Evolutionary conservation across 2,888 invertebrate species (phyloP), one percentile per base, ranked within the genome.

Genomic region (Bimastos eiseni): DNA sequence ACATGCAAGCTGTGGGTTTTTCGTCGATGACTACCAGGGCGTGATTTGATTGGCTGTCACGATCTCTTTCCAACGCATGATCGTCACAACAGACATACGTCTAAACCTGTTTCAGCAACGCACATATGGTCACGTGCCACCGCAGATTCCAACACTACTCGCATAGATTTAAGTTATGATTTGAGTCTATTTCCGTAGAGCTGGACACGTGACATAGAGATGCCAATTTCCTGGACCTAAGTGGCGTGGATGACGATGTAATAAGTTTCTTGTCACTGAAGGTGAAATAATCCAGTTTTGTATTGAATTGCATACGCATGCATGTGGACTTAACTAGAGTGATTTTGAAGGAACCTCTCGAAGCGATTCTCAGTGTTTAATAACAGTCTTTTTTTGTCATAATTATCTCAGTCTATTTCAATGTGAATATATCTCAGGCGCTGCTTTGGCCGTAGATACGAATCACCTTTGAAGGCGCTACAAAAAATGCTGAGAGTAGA

Each of bases 11-110:
- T 70, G n/a, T n/a, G n/a, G n/a, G n/a, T 13, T 70, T n/a, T n/a
- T n/a, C 70, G 70, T n/a, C n/a, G 70, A 70, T 24, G 49, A 49
- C 49, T 49, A 24, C 4, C 21, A n/a, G 8, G 70, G 8, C 70
- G 70, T 70, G 70, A 70, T 70, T 70, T 70, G 70, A 70, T 70
- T 70, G 70, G 70, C n/a, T 70, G n/a, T n/a, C 70, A 70, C 70
- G 70, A 70, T n/a, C n/a, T n/a, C 70, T 70, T 70, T 70, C 30
- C 70, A 70, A n/a, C 70, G 30, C 17, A 30, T n/a, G n/a, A 30
- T n/a, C n/a, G 70, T 70, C 70, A 70, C 30, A 30, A 70, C 70
- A 70, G n/a, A 8, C 70, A 11, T 70, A 3, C n/a, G 70, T n/a
- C 70, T 30, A 30, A 70, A 70, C 70, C 70, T 70, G 70, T 70